Base-by-base conservation (phyloP, 1,140 invertebrate species). In the Conus betulinus region DNA sequence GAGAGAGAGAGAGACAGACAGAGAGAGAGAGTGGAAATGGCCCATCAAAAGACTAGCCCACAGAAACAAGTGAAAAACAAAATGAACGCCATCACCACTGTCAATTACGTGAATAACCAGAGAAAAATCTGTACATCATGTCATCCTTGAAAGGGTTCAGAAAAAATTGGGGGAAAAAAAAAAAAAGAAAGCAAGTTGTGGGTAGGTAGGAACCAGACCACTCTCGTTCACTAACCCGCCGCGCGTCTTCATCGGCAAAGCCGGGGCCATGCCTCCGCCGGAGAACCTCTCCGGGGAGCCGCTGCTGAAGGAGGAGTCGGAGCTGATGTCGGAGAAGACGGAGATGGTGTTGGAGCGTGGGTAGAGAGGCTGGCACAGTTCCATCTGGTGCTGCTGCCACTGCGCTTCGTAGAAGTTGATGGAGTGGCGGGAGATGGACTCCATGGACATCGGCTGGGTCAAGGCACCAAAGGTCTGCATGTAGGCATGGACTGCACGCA, bases 391-490 rank as follows among this genome's bases (percentile, higher is more conserved):
- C 95, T 96, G 96, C 85, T 97, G 96, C 96, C 96, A 97, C 88
- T 95, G 93, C n/a, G 93, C 96, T 96, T 87, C 96, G 94, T 94
- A 97, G 88, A 97, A 96, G 95, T 97, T 97, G 93, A 97, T 97
- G 15, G 97, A 97, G 93, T 98, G 97, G 55, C 97, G 96, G 92
- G 97, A 97, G 94, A 97, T 97, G 91, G 98, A 97, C 90, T 96
- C 96, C 87, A 97, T 96, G 92, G 97, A 96, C 89, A 96, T 96
- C 53, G 97, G 97, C 91, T 98, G 97, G 87, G 97, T 97, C 95
- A 98, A 98, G 94, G 98, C 97, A 2, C 98, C 97, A 94, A 98
- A 98, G 97, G 98, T 98, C 95, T 98, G 97, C 98, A 99, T 98
- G 95, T 99, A 99, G 79, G 98, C 98, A 97, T 98, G 98, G 91